Conservation (phyloP, 2,888 invertebrate species). For the Amphipoea oculea region DNA sequence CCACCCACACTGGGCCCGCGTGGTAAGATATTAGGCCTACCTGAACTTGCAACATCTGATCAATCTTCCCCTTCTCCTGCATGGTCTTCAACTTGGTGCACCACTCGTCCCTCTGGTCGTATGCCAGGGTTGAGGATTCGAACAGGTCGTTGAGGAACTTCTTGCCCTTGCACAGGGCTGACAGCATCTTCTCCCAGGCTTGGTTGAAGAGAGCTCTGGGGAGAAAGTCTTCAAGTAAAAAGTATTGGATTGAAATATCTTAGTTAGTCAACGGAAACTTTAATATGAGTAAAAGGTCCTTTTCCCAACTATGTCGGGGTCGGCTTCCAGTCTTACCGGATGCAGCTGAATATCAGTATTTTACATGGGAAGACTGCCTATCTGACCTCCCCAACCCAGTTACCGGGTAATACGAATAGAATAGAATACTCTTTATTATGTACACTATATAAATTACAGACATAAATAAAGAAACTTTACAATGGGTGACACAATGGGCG, state of each 20-base stretch:
- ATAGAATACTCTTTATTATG: no score
- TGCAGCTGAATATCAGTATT: no score
- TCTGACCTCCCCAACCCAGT: no score
- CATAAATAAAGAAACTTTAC: no score
- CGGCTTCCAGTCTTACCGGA: no score
- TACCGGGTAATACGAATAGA: no score
- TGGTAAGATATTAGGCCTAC: conserved; percentile 67
- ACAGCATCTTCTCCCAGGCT: conserved; percentile 92
- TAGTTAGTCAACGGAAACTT: background rate
- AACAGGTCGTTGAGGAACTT: conserved; percentile 94
- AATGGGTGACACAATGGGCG: no score
- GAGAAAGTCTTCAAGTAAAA: background rate
- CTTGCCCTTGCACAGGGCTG: conserved; percentile 90
- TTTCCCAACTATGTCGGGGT: no score
- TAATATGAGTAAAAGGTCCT: background rate
- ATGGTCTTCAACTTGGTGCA: conserved; percentile 92
- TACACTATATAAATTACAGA: no score
- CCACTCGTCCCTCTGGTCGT: conserved; percentile 94
- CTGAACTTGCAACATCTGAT: conserved; percentile 92
- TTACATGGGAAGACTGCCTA: no score
- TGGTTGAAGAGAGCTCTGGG: conserved; percentile 92
- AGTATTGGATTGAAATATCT: background rate
- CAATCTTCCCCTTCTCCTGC: conserved; percentile 92
- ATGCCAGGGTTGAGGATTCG: conserved; percentile 94
- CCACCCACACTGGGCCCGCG: background rate